Evolutionary conservation across 2,113 vertebrate species (phyloP), one percentile per base, ranked within the genome.

Genomic region (Oncorhynchus keta): DNA sequence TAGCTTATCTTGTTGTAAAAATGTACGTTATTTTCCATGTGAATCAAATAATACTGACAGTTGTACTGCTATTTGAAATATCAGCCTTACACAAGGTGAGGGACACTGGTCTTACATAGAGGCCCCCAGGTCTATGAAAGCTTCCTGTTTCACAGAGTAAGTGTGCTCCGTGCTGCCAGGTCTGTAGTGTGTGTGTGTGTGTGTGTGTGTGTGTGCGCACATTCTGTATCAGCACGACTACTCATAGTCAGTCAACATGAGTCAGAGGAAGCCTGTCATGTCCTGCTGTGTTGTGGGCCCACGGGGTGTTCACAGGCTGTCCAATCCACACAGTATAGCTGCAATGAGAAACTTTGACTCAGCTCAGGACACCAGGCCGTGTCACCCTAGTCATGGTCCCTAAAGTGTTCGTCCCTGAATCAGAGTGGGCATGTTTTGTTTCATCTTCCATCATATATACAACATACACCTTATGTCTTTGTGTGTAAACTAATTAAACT

Each of bases 201-300:
- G 24, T 24, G 32, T 32, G 66, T n/a, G 51, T 80, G 77, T 49
- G 66, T 18, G 51, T 75, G 79, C 30, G n/a, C 12, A 2, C 14
- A 3, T 48, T 45, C 8, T 69, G 68, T 39, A 12, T 35, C 68
- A 39, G 64, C 74, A 77, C 77, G 32, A 14, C 65, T 72, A 75
- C 65, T 77, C 70, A 48, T 74, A 73, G 77, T 81, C 76, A 79
- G 68, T 55, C 20, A 61, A 39, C 74, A 79, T 84, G 86, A 88
- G 57, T 89, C 88, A 89, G 82, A 83, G 80, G 84, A 68, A 45
- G 78, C 77, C 77, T 83, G 83, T 86, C 85, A 77, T 68, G 78
- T 66, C 49, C n/a, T 22, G 68, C 77, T 18, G 51, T 14, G 51
- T 55, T 77, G 74, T 81, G 68, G 82, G 68, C 80, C 73, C 28